A percentile compares a stretch with the other conserved stretches of the same genome.
Evolutionary conservation across 2,113 vertebrate genomes (phyloP).

Genomic region (Ceyx margarethae): DNA sequence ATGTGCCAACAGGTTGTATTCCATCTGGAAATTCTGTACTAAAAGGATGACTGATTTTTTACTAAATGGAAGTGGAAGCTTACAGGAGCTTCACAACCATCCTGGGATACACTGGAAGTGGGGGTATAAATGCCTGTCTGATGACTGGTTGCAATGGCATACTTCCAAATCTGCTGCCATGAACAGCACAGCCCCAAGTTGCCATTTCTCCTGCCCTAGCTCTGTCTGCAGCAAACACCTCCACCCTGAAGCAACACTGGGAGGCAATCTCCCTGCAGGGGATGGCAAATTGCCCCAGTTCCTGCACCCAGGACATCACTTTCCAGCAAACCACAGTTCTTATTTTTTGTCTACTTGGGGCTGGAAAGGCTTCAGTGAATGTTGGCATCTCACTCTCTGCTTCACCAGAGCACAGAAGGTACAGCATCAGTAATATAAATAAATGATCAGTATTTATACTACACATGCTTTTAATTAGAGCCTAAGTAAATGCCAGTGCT

Average conservation of each 20-base stretch:
- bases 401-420: neutral
- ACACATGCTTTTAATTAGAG: neutral
- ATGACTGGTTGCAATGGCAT: rapidly evolving
- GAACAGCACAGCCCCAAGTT: neutral
- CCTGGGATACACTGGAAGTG: neutral
- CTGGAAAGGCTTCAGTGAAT: neutral
- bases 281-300: neutral
- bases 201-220: neutral
- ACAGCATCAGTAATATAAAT: neutral
- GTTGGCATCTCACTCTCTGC: neutral
- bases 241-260: neutral
- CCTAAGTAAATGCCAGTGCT: neutral
- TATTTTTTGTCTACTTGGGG: neutral
- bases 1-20: rapidly evolving
- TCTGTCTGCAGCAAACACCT: neutral
- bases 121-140: neutral
- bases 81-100: neutral
- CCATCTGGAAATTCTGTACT: neutral
- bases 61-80: neutral
- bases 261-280: neutral
- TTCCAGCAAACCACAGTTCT: neutral
- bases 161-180: neutral
- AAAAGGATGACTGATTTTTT: neutral
- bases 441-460: neutral
- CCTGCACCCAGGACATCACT: neutral